Evolutionary conservation across 2,888 invertebrate genomes (phyloP).

Genomic region (Pardosa pseudoannulata): DNA sequence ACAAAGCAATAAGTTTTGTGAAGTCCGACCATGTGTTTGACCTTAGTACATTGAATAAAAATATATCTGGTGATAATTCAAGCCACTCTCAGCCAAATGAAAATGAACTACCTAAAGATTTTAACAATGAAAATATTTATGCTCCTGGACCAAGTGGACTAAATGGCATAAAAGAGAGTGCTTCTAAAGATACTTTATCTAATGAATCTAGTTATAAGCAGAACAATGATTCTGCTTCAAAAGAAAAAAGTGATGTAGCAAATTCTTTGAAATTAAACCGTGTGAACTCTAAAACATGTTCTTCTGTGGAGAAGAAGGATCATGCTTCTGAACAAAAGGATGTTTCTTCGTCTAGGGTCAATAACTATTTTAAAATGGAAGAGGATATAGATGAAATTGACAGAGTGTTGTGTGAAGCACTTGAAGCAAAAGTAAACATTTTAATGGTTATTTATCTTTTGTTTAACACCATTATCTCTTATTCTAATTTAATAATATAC

Average conservation of each 20-base stretch:
- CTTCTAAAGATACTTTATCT: not conserved
- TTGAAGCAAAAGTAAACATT: constrained; percentile 64
- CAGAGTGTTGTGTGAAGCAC: constrained; percentile 65
- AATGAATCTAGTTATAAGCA: not conserved
- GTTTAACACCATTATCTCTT: not conserved
- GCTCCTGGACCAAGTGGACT: not conserved
- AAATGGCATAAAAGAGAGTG: not conserved
- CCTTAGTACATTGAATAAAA: constrained; percentile 54
- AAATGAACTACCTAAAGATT: not conserved
- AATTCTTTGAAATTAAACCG: not conserved
- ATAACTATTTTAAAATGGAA: not conserved
- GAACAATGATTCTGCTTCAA: not conserved
- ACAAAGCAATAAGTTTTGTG: constrained; percentile 64
- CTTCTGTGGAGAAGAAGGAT: not conserved
- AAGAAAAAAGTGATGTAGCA: not conserved
- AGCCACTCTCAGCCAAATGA: not conserved
- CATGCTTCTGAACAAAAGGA: not conserved
- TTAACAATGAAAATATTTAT: not conserved
- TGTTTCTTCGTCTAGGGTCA: not conserved
- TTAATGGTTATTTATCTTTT: not conserved
- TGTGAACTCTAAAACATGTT: not conserved
- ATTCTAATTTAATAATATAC: not conserved
- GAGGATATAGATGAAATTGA: constrained; percentile 73
- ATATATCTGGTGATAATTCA: not conserved
- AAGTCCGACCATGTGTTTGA: constrained; percentile 72